Evolutionary conservation across 2,797 vertebrate species (phyloP), one percentile per base, ranked within the genome.

Genomic region (Darevskia mixta): DNA sequence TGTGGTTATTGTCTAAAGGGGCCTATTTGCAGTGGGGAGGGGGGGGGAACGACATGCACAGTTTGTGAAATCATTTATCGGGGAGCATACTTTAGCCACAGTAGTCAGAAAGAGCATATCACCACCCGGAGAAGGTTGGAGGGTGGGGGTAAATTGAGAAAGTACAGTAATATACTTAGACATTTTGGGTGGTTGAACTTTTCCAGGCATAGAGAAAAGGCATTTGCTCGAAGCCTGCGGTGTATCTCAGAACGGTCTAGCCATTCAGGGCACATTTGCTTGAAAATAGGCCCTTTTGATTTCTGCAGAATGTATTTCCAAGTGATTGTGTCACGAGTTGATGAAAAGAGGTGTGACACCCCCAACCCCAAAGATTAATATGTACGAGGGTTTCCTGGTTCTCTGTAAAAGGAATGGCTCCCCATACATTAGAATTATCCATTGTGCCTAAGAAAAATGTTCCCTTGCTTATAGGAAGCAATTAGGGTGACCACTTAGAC

Each of bases 11-110:
- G 89, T 87, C 91, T 92, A 95, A 96, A 95, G 87, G 89, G 75
- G 71, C 86, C 86, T 94, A 91, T 93, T 95, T 94, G 91, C 87
- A 89, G 91, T 0, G 15, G 72, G 35, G 72, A 4, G 55, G 18
- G 8, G 18, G 8, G 11, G 55, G 86, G 90, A 95, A 95, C 95
- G 88, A 85, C 86, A 95, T 91, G 92, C 80, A 87, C 13, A 76
- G 10, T 91, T 95, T 94, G 86, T 91, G 84, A 95, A 96, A 94
- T 90, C 91, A 41, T 95, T 96, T 91, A 82, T 89, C 87, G 73
- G 89, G 88, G 82, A 92, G 78, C 77, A 88, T 85, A 76, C 90
- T 90, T 45, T 82, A 82, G 92, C 87, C 89, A 93, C 79, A 90
- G 90, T 90, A 49, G 45, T 94, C 55, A 55, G 73, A 86, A 91